Base-by-base conservation (phyloP, 1,140 invertebrate genomes). In the Drepana arcuata region DNA sequence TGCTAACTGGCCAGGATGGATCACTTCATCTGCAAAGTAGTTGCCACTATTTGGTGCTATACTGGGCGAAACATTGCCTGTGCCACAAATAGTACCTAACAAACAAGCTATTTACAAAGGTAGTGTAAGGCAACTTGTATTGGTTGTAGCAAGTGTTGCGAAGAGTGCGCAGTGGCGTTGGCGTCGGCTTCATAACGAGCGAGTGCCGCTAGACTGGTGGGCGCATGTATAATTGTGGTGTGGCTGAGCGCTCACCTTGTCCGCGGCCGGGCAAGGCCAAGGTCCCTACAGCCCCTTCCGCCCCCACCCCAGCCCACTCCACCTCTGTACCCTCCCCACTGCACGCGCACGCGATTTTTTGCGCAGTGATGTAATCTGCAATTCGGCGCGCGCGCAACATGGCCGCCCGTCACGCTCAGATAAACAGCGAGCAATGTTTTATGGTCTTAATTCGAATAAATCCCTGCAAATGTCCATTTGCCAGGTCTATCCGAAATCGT, bases 311-410 rank as follows among this genome's bases (percentile, higher is more conserved):
- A 28, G 16, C 35, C 34, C 35, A 26, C 36, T 25, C 29, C 21
- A 29, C 18, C 31, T 44, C n/a, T 50, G 10, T 41, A 34, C 30
- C 25, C 35, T 39, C 29, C 40, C 12, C 33, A 26, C 14, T 46
- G 48, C 48, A 54, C 57, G 67, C 61, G 66, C 66, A 66, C 59
- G 57, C 69, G 50, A 55, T 65, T 80, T 78, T 80, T 80, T 80
- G 70, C 68, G 49, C 61, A 59, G 54, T 80, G 75, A 80, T 77
- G 72, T 80, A 80, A 80, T 73, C 66, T 48, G 45, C 66, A 74
- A 66, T 74, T 80, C 64, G 72, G 68, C 60, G 61, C 54, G 54
- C 50, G 65, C 55, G 46, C 58, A 75, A 70, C 64, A 67, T 68
- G 61, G 69, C 69, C 41, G 62, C 59, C 15, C 41, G 54, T 52